Evolutionary conservation across 2,113 vertebrate genomes (phyloP), one percentile per base, ranked within the genome.

Genomic region (Rhinopithecus roxellana): DNA sequence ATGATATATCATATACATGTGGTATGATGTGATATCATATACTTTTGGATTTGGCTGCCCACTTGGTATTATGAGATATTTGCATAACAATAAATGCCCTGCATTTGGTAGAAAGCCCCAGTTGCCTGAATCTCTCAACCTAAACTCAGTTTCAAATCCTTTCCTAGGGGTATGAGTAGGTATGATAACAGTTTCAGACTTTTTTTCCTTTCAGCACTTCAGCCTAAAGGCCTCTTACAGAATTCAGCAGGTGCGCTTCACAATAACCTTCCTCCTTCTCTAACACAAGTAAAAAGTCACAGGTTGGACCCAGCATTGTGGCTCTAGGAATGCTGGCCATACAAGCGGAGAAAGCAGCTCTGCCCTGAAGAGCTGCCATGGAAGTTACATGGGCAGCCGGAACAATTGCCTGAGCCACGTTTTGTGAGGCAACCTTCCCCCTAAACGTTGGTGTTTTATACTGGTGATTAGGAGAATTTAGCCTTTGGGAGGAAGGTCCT

Each of bases 11-110:
- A 30, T 57, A 96, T 14, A 30, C 61, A 2, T 64, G 30, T 64
- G 61, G 30, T 32, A 14, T 64, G 61, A 64, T 64, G 30, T 4
- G 61, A 14, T 64, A 97, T 97, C 89, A 93, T 72, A 78, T 3
- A 32, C n/a, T 81, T 69, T 88, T 86, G 3, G 23, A 32, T 87
- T 97, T 74, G 55, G 18, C 87, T 96, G 57, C 94, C 75, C 69
- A 16, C 95, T 98, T 96, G 95, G 55, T 87, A 50, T 90, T 61
- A 95, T 95, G 45, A 85, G 90, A 86, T 79, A 90, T 35, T 57
- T 94, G 18, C 70, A 17, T 90, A 81, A 78, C 79, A 70, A 89
- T 57, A 75, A 78, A 45, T 88, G 27, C 22, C 70, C 23, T 43
- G 45, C 16, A 45, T 57, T 94, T 38, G 18, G 32, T 84, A 52